These are phyloP conservation scores for Decapterus maruadsi DNA, from an alignment of 2,797 vertebrate genomes.

Conservation along the genomic window DNA sequence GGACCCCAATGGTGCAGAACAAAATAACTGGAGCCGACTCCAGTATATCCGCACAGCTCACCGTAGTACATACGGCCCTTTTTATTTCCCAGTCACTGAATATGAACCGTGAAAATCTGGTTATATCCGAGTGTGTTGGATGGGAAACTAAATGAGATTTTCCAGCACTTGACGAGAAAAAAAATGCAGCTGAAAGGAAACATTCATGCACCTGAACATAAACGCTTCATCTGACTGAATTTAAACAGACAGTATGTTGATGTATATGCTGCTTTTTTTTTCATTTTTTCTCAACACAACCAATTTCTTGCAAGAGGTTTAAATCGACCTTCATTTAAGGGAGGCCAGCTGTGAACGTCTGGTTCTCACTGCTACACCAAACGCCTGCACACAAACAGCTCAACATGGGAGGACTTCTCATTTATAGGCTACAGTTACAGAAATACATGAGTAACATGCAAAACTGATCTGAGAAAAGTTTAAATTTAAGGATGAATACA, in stretches of 20 bases:
- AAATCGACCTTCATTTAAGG: neutral
- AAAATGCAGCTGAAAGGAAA: conserved; percentile 28
- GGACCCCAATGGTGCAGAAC: too few relatives aligned
- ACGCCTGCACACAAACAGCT: neutral
- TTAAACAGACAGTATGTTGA: neutral
- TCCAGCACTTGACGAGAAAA: conserved; percentile 35
- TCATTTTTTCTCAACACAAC: neutral
- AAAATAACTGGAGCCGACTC: neutral
- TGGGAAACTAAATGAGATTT: conserved; percentile 53
- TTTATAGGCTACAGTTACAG: too few relatives aligned
- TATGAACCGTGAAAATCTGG: conserved; percentile 35
- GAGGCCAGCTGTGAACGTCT: neutral
- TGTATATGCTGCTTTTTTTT: neutral
- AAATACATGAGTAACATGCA: too few relatives aligned
- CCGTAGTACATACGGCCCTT: neutral
- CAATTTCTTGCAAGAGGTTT: neutral
- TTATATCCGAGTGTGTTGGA: conserved; percentile 23
- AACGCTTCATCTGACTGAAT: neutral
- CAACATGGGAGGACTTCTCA: too few relatives aligned
- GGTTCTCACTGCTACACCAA: neutral
- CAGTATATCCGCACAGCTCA: neutral
- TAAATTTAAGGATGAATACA: too few relatives aligned
- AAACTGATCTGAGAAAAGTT: too few relatives aligned
- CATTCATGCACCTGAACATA: conserved; percentile 2
- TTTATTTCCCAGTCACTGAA: conserved; percentile 30